Percentiles rank a stretch among this genome's conserved stretches.
Evolutionary conservation across 2,888 invertebrate genomes (phyloP).

Genomic region (Patella ulyssiponensis): DNA sequence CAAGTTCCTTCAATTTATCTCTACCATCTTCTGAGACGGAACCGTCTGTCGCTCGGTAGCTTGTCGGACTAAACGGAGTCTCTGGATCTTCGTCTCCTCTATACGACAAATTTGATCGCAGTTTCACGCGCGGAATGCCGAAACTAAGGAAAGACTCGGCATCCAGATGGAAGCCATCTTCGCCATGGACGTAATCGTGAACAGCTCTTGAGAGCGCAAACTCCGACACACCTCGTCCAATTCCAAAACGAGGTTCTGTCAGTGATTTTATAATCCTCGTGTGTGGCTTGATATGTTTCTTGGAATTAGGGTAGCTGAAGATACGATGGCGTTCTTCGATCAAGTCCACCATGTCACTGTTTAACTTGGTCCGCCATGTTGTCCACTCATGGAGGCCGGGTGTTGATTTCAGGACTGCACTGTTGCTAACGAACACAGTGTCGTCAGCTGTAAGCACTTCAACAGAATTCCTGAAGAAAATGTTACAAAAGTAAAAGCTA

Average conservation of each 20-base stretch:
- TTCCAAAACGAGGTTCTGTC: slow-evolving; percentile 15
- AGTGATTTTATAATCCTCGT: slow-evolving; percentile 12
- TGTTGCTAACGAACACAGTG: no score
- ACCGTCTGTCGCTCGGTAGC: background rate
- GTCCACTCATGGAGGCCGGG: slow-evolving; percentile 21
- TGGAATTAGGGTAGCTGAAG: slow-evolving; percentile 25
- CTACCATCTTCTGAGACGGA: background rate
- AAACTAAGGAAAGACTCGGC: slow-evolving; percentile 21
- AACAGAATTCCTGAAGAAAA: no score
- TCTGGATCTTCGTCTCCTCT: background rate
- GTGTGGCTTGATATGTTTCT: slow-evolving; percentile 13
- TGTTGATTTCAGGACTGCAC: no score
- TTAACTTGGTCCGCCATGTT: slow-evolving; percentile 16
- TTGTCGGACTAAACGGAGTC: background rate
- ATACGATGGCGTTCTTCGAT: slow-evolving; percentile 26
- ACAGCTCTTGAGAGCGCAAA: slow-evolving; percentile 22
- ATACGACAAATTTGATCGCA: slow-evolving; percentile 21
- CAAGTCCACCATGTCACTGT: slow-evolving; percentile 20
- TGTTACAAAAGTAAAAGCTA: no score
- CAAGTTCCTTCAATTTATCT: background rate
- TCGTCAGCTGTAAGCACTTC: no score
- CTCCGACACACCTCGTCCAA: slow-evolving; percentile 13
- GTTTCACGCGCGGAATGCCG: slow-evolving; percentile 18
- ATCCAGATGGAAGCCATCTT: slow-evolving; percentile 10
- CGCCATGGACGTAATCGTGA: slow-evolving; percentile 21